These are phyloP conservation scores for Rhinogobius similis DNA, from an alignment of 2,113 vertebrate genomes.

Conservation along the genomic window DNA sequence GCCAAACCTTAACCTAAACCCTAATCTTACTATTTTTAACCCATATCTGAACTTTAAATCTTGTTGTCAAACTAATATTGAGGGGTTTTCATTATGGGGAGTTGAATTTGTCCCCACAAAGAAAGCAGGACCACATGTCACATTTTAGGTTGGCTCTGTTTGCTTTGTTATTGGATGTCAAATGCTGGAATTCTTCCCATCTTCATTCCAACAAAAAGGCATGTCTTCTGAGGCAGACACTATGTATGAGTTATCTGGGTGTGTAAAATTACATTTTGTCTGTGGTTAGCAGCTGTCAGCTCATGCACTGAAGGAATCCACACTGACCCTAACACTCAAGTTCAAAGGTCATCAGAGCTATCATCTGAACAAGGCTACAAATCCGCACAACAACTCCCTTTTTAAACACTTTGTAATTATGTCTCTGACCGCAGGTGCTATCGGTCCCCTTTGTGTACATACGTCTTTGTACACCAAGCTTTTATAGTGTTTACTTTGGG, in stretches of 20 bases:
- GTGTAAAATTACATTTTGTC: slow-evolving; percentile 20
- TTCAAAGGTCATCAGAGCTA: slow-evolving; percentile 46
- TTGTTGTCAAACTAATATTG: no score
- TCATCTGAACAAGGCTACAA: slow-evolving; percentile 38
- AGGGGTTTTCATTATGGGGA: no score
- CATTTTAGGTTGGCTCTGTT: no score
- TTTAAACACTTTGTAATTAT: slow-evolving; percentile 65
- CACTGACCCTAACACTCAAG: slow-evolving; percentile 38
- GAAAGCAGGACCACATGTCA: no score
- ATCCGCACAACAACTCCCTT: slow-evolving; percentile 54
- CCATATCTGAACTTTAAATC: no score
- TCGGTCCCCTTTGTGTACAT: slow-evolving; percentile 22
- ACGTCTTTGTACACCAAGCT: slow-evolving; percentile 39
- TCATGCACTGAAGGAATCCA: slow-evolving; percentile 20
- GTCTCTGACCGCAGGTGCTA: slow-evolving; percentile 43
- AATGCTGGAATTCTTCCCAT: background rate
- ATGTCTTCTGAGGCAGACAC: slow-evolving; percentile 5
- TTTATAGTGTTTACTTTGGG: slow-evolving; percentile 30
- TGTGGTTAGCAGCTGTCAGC: slow-evolving; percentile 25
- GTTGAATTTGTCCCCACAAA: no score
- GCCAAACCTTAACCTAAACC: no score
- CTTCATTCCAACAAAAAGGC: background rate
- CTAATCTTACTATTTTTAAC: no score
- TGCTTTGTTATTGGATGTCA: background rate
- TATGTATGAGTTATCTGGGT: slow-evolving; percentile 17